Evolutionary conservation across 2,113 vertebrate species (phyloP), one percentile per base, ranked within the genome.

Genomic region (Isichthys henryi): DNA sequence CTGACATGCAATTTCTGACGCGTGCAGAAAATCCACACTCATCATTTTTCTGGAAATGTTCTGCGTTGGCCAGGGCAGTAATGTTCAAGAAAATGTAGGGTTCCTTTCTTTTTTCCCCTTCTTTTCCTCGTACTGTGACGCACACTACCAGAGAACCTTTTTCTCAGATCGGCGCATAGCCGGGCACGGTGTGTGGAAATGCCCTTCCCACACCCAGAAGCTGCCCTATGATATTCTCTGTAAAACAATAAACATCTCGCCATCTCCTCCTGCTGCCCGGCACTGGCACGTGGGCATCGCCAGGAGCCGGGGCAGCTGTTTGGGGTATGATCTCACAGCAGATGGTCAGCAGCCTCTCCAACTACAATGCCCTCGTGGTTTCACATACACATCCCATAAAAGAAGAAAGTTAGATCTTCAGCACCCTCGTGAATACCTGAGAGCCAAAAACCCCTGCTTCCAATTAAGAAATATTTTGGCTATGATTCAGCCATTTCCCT

Each of bases 401-500:
- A 46, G 82, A 84, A 19, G 39, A 80, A 80, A 53, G 85, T 52
- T 86, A 53, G 49, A 27, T 86, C 48, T 86, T 52, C 23, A 15
- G 45, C 49, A 9, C 85, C 46, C 48, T 52, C 2, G 5, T 31
- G 85, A 53, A 53, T 53, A 86, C 48, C 49, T 86, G 48, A 52
- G 2, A 53, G 49, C 48, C 85, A 86, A 35, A 17, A 45, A 86
- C 45, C 85, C 46, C 48, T 35, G 85, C 85, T 86, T 52, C 85
- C 85, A 86, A 86, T 86, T 86, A 52, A 86, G 85, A 35, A 50
- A 86, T 53, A 52, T 86, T 35, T 86, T 49, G 84, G 84, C 49
- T 23, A n/a, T 13, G 48, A 31, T 86, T 86, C 82, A 84, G 43
- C 82, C 0, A 2, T 86, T 86, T 35, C 27, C 10, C 13, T 52